A percentile compares a stretch with the other conserved stretches of the same genome.
Conservation (phyloP, 2,888 invertebrate species). For the Aporophyla nigra region DNA sequence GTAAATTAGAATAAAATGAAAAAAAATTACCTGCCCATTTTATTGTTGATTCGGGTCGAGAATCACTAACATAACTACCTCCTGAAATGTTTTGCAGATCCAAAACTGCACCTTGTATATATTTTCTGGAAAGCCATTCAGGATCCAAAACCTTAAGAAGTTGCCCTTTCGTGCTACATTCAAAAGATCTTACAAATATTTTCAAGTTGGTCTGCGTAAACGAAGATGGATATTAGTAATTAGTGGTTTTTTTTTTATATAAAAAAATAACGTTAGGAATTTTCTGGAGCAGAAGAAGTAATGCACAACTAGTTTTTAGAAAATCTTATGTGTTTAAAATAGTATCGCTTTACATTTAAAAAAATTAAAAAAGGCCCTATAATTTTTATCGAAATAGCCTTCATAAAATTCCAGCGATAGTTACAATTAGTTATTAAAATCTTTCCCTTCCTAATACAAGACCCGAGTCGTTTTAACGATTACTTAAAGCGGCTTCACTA, state of each 20-base stretch:
- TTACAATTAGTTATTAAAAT: not conserved
- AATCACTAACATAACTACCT: no score
- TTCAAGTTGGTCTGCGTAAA: not conserved
- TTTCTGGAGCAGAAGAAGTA: not conserved
- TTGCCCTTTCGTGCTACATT: no score
- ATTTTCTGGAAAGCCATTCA: not conserved
- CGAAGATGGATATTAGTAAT: not conserved
- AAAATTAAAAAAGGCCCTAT: no score
- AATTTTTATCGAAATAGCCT: not conserved
- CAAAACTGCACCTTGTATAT: no score
- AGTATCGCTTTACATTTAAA: no score
- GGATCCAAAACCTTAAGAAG: not conserved
- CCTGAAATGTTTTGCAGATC: no score
- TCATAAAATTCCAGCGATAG: not conserved
- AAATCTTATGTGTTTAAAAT: not conserved
- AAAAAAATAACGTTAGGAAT: not conserved
- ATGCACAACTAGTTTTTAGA: not conserved
- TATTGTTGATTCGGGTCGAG: no score
- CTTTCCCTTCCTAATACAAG: not conserved
- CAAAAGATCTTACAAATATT: not conserved
- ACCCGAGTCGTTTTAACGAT: no score
- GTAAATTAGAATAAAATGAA: no score
- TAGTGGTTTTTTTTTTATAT: not conserved
- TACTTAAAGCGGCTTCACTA: not conserved
- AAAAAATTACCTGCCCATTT: no score